Percentiles rank a stretch among this genome's conserved stretches.
These are phyloP conservation scores for Apodemia mormo DNA, from an alignment of 2,888 invertebrate species.

Conservation along the genomic window DNA sequence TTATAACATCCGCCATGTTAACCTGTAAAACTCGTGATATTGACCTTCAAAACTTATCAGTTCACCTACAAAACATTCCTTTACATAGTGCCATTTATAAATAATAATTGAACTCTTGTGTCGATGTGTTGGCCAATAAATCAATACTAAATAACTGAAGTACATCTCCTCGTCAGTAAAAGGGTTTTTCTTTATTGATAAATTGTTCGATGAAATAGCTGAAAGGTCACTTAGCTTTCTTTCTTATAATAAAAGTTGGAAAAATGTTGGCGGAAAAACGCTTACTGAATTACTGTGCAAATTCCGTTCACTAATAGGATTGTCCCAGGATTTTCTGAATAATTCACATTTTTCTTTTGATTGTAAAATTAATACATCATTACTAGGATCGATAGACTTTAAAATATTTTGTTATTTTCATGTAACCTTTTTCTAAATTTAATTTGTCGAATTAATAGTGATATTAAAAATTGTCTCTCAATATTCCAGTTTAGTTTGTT, in stretches of 20 bases:
- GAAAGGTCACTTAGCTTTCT: constrained; percentile 11
- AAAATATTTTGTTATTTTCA: too few species aligned
- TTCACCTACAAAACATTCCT: not conserved
- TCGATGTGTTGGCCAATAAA: constrained; percentile 1
- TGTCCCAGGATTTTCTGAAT: not conserved
- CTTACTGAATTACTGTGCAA: constrained; percentile 8
- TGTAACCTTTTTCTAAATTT: too few species aligned
- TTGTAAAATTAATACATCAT: not conserved
- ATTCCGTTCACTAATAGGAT: constrained; percentile 7
- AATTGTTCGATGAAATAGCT: constrained; percentile 2
- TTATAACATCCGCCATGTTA: too few species aligned
- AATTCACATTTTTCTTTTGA: not conserved
- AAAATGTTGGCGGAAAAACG: constrained; percentile 2
- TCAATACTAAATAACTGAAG: constrained; percentile 1
- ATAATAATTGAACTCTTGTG: not conserved
- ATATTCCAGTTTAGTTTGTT: too few species aligned
- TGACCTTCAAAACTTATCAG: too few species aligned
- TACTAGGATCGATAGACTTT: not conserved
- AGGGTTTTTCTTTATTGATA: constrained; percentile 12
- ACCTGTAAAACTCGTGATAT: too few species aligned
- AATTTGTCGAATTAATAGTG: not conserved
- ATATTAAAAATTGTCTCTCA: not conserved
- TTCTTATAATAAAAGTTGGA: constrained; percentile 11
- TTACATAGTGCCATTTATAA: not conserved
- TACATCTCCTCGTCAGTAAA: not conserved